A percentile compares a stretch with the other conserved stretches of the same genome.
Conservation (phyloP, 2,888 invertebrate genomes). For the Callinectes sapidus region DNA sequence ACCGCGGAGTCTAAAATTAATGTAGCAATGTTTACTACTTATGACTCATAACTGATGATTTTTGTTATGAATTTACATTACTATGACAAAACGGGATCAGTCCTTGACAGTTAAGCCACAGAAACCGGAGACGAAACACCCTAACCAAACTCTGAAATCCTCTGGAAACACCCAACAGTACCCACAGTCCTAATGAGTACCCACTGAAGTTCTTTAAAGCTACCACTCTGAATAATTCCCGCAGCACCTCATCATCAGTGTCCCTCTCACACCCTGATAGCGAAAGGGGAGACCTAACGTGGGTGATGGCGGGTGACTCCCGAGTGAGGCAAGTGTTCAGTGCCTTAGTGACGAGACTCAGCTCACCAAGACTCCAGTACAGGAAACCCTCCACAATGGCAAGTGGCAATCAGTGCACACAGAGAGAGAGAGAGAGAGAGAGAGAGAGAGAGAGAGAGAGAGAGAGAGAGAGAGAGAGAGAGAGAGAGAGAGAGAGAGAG, state of each 20-base stretch:
- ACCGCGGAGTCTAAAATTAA: not conserved
- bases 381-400: constrained; percentile 60
- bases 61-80: not conserved
- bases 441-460: not conserved
- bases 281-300: not conserved
- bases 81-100: too few species aligned
- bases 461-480: not conserved
- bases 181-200: constrained; percentile 59
- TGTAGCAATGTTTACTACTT: not conserved
- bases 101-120: too few species aligned
- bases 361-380: constrained; percentile 55
- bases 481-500: not conserved
- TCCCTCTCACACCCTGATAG: not conserved
- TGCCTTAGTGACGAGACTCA: constrained; percentile 46
- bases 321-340: constrained; percentile 64
- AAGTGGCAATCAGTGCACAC: not conserved
- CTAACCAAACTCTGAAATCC: not conserved
- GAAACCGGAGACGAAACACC: not conserved
- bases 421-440: not conserved
- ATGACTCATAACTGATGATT: not conserved
- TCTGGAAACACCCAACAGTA: not conserved
- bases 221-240: not conserved
- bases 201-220: constrained; percentile 32
- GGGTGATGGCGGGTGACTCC: constrained; percentile 62
- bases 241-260: not conserved